A percentile compares a stretch with the other conserved stretches of the same genome.
Evolutionary conservation across 2,888 invertebrate genomes (phyloP).

Genomic region (Palloptera scutellata): DNA sequence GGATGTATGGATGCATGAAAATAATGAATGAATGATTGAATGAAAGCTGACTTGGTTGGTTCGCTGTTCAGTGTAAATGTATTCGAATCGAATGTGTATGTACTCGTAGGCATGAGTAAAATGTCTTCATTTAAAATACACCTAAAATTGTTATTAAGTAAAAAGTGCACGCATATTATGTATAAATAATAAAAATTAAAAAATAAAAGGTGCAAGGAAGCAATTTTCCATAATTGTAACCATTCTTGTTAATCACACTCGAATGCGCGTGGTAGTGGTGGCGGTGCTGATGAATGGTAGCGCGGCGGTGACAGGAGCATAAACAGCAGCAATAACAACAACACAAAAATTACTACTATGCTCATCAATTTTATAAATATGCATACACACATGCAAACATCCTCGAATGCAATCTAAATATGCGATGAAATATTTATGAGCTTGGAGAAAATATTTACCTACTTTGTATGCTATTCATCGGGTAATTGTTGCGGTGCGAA

Average conservation of each 20-base stretch:
- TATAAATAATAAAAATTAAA: conserved; percentile 44
- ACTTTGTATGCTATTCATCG: conserved; percentile 6
- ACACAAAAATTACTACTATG: conserved; percentile 6
- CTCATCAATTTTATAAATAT: conserved; percentile 32
- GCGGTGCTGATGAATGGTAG: conserved; percentile 19
- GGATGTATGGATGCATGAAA: not conserved
- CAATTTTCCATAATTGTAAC: conserved; percentile 60
- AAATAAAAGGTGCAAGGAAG: conserved; percentile 59
- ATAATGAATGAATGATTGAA: too few relatives aligned
- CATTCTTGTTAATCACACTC: conserved; percentile 56
- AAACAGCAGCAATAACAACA: not conserved
- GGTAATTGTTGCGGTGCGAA: conserved; percentile 16
- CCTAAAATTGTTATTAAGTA: conserved; percentile 51
- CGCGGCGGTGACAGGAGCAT: not conserved
- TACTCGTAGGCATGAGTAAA: conserved; percentile 31
- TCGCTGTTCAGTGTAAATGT: too few relatives aligned
- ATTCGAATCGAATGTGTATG: too few relatives aligned
- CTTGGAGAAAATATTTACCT: conserved; percentile 31
- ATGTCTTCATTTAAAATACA: conserved; percentile 52
- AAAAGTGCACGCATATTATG: conserved; percentile 50
- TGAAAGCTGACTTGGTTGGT: too few relatives aligned
- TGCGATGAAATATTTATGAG: conserved; percentile 53
- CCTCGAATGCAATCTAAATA: conserved; percentile 43
- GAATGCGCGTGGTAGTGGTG: not conserved
- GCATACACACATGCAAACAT: not conserved